Evolutionary conservation across 2,888 invertebrate species (phyloP).

Genomic region (Pocota personata): DNA sequence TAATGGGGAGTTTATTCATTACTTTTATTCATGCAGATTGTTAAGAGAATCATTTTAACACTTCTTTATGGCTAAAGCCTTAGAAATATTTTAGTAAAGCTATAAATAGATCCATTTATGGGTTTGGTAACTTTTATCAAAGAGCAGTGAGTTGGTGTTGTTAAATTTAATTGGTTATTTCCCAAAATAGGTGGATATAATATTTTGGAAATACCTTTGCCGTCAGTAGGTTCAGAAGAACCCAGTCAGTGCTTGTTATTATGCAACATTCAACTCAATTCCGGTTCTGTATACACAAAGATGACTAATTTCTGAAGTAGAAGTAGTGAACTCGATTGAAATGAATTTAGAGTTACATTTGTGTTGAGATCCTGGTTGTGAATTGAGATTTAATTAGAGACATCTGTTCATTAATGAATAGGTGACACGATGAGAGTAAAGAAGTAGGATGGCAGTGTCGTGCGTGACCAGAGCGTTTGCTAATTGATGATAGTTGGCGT

Average conservation of each 20-base stretch:
- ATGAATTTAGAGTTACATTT: background rate
- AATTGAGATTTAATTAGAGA: background rate
- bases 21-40: constrained; percentile 22
- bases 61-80: background rate
- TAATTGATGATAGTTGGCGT: too few relatives aligned
- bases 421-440: background rate
- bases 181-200: background rate
- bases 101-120: constrained; percentile 5
- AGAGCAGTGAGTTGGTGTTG: too few relatives aligned
- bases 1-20: constrained; percentile 1
- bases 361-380: background rate
- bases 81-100: background rate
- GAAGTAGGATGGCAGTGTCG: too few relatives aligned
- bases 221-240: background rate
- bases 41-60: background rate
- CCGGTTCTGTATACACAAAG: constrained; percentile 2
- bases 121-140: background rate
- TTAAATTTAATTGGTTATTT: constrained; percentile 11
- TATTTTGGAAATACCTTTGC: constrained; percentile 27
- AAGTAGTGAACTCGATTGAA: background rate
- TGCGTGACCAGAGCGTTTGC: too few relatives aligned
- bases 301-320: background rate
- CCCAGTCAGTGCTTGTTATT: background rate
- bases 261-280: constrained; percentile 1
- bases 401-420: background rate